Evolutionary conservation across 2,888 invertebrate species (phyloP).

Genomic region (Mythimna lalbum): DNA sequence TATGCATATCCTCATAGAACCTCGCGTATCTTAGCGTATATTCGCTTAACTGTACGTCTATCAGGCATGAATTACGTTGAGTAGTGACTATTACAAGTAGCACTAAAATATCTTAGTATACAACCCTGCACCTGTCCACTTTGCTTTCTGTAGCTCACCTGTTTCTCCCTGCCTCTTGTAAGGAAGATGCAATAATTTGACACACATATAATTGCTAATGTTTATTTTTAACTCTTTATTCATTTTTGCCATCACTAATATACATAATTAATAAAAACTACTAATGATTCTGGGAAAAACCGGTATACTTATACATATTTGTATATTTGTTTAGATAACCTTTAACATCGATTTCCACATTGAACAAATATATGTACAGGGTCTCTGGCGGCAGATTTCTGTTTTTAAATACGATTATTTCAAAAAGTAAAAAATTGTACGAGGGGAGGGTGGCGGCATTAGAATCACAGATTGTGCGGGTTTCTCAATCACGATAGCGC

Average conservation of each 20-base stretch:
- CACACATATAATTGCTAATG: constrained; percentile 33
- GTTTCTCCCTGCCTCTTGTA: constrained; percentile 57
- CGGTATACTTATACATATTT: background rate
- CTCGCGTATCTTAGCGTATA: background rate
- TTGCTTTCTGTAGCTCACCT: constrained; percentile 60
- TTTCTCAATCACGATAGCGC: no score
- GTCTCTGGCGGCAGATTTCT: no score
- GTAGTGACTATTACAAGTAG: constrained; percentile 3
- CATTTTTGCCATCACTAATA: background rate
- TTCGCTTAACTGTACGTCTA: background rate
- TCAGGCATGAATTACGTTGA: constrained; percentile 24
- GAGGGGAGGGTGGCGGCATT: no score
- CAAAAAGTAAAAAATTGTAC: no score
- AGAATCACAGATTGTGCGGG: no score
- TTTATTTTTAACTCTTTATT: background rate
- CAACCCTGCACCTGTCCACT: constrained; percentile 20
- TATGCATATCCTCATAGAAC: background rate
- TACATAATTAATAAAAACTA: background rate
- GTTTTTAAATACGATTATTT: no score
- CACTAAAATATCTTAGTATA: constrained; percentile 29
- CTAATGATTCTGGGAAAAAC: background rate
- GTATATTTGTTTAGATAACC: background rate
- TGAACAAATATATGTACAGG: no score
- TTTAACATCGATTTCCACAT: no score
- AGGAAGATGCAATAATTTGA: constrained; percentile 60